These are phyloP conservation scores for Ptychodera flava DNA, from an alignment of 35 echinoderm and acorn worm species.

Conservation along the genomic window DNA sequence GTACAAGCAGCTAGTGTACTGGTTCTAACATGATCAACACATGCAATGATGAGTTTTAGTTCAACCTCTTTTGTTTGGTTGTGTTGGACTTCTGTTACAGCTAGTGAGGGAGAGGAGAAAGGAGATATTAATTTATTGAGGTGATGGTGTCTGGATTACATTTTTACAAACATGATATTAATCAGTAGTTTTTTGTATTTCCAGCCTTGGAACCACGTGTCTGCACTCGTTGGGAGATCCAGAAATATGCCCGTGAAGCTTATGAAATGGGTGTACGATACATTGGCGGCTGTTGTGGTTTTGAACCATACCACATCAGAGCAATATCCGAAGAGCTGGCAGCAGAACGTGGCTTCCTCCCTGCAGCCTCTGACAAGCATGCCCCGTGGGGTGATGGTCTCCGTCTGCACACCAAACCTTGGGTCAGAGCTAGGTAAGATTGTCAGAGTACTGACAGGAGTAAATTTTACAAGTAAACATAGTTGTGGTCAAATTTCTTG, in stretches of 20 bases:
- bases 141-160: too few relatives aligned
- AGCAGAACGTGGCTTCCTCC: constrained; percentile 56
- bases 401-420: constrained; percentile 83
- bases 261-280: constrained; percentile 78
- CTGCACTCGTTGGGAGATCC: constrained; percentile 75
- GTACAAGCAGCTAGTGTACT: too few relatives aligned
- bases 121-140: too few relatives aligned
- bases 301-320: constrained; percentile 88
- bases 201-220: constrained; percentile 81
- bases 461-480: neutral
- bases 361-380: constrained; percentile 73
- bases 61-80: too few relatives aligned
- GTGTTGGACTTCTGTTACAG: too few relatives aligned
- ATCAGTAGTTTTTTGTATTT: too few relatives aligned
- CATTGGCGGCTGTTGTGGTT: constrained; percentile 93
- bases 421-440: constrained; percentile 87
- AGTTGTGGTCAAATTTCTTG: too few relatives aligned
- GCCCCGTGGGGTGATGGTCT: constrained; percentile 81
- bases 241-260: constrained; percentile 74
- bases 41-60: too few relatives aligned
- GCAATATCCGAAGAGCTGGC: constrained; percentile 67
- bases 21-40: too few relatives aligned
- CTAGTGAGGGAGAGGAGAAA: too few relatives aligned
- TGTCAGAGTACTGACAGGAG: too few relatives aligned
- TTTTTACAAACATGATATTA: too few relatives aligned